Evolutionary conservation across 2,888 invertebrate genomes (phyloP).

Genomic region (Eupithecia centaureata): DNA sequence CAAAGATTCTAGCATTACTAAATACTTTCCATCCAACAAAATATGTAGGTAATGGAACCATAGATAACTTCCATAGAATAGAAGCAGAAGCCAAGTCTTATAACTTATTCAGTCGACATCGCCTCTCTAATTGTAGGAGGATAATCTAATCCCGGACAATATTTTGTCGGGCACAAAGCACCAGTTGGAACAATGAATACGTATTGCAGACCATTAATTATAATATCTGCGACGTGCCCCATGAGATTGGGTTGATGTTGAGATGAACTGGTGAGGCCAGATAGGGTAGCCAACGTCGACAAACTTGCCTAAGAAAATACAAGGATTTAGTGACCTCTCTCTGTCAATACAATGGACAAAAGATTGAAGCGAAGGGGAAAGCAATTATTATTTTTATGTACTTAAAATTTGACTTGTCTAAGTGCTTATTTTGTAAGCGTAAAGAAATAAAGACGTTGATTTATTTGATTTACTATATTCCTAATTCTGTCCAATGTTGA

Average conservation of each 20-base stretch:
- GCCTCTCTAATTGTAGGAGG: constrained; percentile 42
- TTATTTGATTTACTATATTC: too few relatives aligned
- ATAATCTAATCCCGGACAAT: constrained; percentile 56
- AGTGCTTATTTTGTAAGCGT: too few relatives aligned
- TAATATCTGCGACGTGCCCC: constrained; percentile 57
- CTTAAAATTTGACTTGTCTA: too few relatives aligned
- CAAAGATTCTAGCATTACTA: too few relatives aligned
- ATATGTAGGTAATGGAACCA: too few relatives aligned
- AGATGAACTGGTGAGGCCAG: background rate
- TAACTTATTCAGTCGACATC: constrained; percentile 45
- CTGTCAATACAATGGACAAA: too few relatives aligned
- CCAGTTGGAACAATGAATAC: constrained; percentile 65
- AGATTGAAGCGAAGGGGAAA: too few relatives aligned
- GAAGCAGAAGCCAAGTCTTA: constrained; percentile 16
- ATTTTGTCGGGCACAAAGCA: constrained; percentile 48
- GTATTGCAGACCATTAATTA: constrained; percentile 62
- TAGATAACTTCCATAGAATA: constrained; percentile 1
- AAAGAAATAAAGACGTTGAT: too few relatives aligned
- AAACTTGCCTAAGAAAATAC: background rate
- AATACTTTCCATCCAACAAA: too few relatives aligned
- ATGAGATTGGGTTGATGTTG: constrained; percentile 58
- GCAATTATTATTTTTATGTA: too few relatives aligned
- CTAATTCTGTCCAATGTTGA: too few relatives aligned
- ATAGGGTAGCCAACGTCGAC: background rate
- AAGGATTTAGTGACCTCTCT: background rate